Conservation (phyloP, 2,888 invertebrate genomes). For the Rhagonycha fulva region DNA sequence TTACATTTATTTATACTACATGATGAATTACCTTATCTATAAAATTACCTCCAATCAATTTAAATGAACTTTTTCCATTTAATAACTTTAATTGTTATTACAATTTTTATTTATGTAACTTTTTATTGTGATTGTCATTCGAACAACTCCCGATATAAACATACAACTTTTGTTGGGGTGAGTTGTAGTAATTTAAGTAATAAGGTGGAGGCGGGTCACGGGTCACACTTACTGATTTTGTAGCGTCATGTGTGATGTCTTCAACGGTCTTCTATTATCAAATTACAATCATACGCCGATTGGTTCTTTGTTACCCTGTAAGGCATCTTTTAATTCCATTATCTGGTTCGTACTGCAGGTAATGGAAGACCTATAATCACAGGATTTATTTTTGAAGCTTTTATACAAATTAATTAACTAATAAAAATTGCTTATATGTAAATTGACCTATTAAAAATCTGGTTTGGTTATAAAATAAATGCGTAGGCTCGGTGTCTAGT, state of each 20-base stretch:
- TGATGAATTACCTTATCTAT: neutral
- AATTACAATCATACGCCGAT: conserved; percentile 38
- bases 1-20: neutral
- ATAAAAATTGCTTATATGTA: neutral
- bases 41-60: neutral
- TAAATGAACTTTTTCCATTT: neutral
- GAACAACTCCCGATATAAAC: conserved; percentile 8
- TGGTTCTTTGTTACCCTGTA: conserved; percentile 28
- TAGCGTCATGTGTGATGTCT: conserved; percentile 39
- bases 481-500: conserved; percentile 2
- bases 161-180: conserved; percentile 6
- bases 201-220: conserved; percentile 30
- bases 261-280: conserved; percentile 39
- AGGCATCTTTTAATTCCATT: conserved; percentile 24
- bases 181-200: conserved; percentile 34
- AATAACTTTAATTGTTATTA: neutral
- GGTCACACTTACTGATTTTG: conserved; percentile 40
- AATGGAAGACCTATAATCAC: conserved; percentile 16
- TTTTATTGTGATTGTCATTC: conserved; percentile 21
- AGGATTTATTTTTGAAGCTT: conserved; percentile 11
- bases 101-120: neutral
- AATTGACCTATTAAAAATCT: neutral
- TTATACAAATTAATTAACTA: neutral
- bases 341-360: neutral
- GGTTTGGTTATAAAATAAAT: conserved; percentile 7